These are phyloP conservation scores for Falcaria lacertinaria DNA, from an alignment of 2,888 invertebrate species.

Conservation along the genomic window DNA sequence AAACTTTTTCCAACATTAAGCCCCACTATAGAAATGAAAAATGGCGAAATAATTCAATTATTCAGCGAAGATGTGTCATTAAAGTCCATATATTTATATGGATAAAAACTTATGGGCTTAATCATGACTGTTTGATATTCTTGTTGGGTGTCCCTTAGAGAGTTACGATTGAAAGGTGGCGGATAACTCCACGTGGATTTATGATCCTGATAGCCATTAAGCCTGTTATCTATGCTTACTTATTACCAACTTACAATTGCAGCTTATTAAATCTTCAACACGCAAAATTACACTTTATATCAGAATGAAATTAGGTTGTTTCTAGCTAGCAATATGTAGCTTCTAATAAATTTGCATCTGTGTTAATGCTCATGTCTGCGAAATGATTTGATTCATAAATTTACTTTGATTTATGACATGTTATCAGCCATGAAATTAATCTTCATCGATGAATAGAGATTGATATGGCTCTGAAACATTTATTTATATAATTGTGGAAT, in stretches of 20 bases:
- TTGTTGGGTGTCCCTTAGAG: not conserved
- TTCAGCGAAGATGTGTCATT: not conserved
- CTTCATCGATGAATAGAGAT: too few relatives aligned
- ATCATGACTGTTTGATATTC: not conserved
- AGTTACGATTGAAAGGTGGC: not conserved
- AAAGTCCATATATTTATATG: not conserved
- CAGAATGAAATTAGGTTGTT: not conserved
- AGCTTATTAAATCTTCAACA: not conserved
- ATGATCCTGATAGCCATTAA: conserved; percentile 33
- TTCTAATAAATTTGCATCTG: conserved; percentile 5
- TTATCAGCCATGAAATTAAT: conserved; percentile 13
- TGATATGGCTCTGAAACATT: too few relatives aligned
- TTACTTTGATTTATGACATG: conserved; percentile 21
- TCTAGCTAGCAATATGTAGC: too few relatives aligned
- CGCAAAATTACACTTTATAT: conserved; percentile 2
- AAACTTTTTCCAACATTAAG: not conserved
- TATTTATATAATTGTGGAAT: too few relatives aligned
- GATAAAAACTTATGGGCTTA: not conserved
- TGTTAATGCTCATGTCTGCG: conserved; percentile 39
- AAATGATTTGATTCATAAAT: conserved; percentile 34
- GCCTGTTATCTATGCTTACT: conserved; percentile 27
- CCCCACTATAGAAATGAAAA: not conserved
- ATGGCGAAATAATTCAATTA: not conserved
- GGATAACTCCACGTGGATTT: conserved; percentile 39
- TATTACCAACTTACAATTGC: conserved; percentile 11